Percentiles rank a stretch among this genome's conserved stretches.
Evolutionary conservation across 92 coral and sea anemone genomes (phyloP).

Genomic region (Palythoa heliodiscus): DNA sequence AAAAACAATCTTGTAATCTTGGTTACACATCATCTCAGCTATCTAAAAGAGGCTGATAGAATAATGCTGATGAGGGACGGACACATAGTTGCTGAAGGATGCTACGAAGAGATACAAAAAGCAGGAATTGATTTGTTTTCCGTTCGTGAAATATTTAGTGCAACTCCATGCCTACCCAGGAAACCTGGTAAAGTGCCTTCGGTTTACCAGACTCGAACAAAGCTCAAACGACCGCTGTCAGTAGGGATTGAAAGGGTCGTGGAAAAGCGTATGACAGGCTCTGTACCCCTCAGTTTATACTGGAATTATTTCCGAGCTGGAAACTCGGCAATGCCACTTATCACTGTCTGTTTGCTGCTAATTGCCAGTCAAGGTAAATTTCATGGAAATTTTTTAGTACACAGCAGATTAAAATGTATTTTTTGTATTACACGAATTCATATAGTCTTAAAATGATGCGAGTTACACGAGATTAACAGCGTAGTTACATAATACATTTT

Average conservation of each 20-base stretch:
- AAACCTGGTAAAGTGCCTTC: neutral
- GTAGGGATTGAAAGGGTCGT: slow-evolving; percentile 33
- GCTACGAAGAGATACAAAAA: slow-evolving; percentile 21
- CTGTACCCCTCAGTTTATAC: slow-evolving; percentile 30
- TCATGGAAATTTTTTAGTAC: neutral
- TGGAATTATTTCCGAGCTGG: slow-evolving; percentile 50
- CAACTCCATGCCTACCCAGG: slow-evolving; percentile 20
- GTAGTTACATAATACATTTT: too few relatives aligned
- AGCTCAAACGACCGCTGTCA: neutral
- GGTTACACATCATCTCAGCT: slow-evolving; percentile 47
- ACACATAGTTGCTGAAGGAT: slow-evolving; percentile 21
- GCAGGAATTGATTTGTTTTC: slow-evolving; percentile 39
- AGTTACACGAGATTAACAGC: neutral
- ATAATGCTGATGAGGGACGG: slow-evolving; percentile 43
- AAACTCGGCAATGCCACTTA: slow-evolving; percentile 26
- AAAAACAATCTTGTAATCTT: slow-evolving; percentile 22
- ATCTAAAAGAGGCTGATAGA: slow-evolving; percentile 43
- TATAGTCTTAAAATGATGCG: neutral
- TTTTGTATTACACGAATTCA: neutral
- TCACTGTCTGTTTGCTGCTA: slow-evolving; percentile 5
- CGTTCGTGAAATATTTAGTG: slow-evolving; percentile 20
- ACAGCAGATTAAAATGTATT: neutral
- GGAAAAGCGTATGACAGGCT: slow-evolving; percentile 37
- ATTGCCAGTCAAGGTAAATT: slow-evolving; percentile 36
- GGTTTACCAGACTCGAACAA: neutral